Percentiles rank a stretch among this genome's conserved stretches.
These are phyloP conservation scores for Temnothorax rugatulus DNA, from an alignment of 2,888 invertebrate species.

Conservation along the genomic window DNA sequence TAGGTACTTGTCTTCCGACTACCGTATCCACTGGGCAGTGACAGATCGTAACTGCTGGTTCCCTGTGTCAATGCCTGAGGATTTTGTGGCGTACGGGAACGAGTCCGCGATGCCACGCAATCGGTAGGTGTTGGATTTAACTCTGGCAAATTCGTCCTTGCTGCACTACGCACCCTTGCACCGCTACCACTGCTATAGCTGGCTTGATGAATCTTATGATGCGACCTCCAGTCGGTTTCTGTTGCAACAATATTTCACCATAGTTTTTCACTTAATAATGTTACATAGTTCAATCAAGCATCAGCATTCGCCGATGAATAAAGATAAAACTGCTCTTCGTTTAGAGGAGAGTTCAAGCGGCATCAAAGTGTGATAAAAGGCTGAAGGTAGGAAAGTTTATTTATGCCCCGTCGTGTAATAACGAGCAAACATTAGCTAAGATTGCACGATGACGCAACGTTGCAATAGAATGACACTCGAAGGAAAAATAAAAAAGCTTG, in stretches of 20 bases:
- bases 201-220: conserved; percentile 81
- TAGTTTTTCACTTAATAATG: background rate
- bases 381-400: background rate
- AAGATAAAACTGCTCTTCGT: background rate
- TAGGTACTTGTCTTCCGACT: conserved; percentile 78
- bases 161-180: conserved; percentile 79
- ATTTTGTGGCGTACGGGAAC: conserved; percentile 84
- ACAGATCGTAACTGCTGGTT: conserved; percentile 78
- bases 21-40: conserved; percentile 76
- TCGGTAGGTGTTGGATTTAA: conserved; percentile 82
- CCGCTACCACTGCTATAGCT: conserved; percentile 78
- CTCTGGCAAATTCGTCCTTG: conserved; percentile 79
- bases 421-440: background rate
- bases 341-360: background rate
- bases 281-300: background rate
- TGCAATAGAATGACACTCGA: background rate
- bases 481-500: background rate
- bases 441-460: background rate
- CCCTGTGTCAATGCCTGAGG: conserved; percentile 78
- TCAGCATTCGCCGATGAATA: background rate
- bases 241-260: conserved; percentile 34
- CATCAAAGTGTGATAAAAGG: background rate
- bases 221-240: conserved; percentile 84
- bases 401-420: background rate
- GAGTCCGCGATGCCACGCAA: conserved; percentile 84